A percentile compares a stretch with the other conserved stretches of the same genome.
Evolutionary conservation across 2,113 vertebrate genomes (phyloP).

Genomic region (Cisticola juncidis): DNA sequence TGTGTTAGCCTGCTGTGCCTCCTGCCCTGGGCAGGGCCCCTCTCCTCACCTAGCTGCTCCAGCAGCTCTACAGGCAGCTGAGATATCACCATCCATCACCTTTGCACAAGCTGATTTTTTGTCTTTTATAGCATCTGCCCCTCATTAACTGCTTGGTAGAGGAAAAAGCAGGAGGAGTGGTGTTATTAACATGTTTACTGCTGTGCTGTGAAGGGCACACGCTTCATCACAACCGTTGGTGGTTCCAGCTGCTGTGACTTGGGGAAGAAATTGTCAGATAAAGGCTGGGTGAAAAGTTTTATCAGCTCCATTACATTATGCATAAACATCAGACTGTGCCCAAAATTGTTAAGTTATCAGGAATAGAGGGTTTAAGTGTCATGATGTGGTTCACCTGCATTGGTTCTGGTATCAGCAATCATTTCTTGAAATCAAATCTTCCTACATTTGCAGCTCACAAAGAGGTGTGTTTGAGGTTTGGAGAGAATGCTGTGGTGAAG

Average conservation of each 20-base stretch:
- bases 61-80: not conserved
- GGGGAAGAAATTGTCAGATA: not conserved
- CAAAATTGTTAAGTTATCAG: not conserved
- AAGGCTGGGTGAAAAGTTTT: not conserved
- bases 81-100: not conserved
- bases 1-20: not conserved
- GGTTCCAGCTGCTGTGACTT: not conserved
- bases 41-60: not conserved
- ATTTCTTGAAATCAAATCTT: not conserved
- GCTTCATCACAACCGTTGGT: not conserved
- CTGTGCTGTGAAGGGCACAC: accelerated
- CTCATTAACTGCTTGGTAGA: not conserved
- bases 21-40: not conserved
- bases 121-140: not conserved
- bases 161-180: not conserved
- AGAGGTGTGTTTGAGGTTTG: not conserved
- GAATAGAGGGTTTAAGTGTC: not conserved
- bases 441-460: not conserved
- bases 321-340: not conserved
- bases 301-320: not conserved
- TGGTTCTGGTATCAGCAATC: not conserved
- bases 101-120: not conserved
- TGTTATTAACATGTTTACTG: not conserved
- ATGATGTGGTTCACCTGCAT: not conserved
- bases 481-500: not conserved